A percentile compares a stretch with the other conserved stretches of the same genome.
These are phyloP conservation scores for Oryctes rhinoceros DNA, from an alignment of 1,140 invertebrate genomes.

Conservation along the genomic window DNA sequence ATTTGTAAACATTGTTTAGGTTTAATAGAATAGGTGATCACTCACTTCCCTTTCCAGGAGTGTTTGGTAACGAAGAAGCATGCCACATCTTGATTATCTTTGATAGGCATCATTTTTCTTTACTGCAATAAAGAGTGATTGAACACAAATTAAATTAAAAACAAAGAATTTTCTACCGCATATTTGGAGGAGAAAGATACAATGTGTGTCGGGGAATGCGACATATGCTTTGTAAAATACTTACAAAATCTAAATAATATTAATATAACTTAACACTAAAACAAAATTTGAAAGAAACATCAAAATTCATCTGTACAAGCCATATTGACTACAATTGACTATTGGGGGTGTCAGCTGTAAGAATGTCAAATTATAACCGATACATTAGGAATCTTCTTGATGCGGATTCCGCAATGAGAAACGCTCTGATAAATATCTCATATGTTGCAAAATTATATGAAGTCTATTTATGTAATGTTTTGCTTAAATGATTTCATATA, in stretches of 20 bases:
- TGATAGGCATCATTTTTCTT: slow-evolving; percentile 79
- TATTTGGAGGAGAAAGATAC: not conserved
- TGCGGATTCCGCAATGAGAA: not conserved
- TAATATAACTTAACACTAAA: slow-evolving; percentile 41
- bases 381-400: slow-evolving; percentile 28
- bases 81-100: slow-evolving; percentile 90
- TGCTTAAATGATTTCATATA: no score
- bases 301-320: slow-evolving; percentile 26
- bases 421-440: no score
- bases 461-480: no score
- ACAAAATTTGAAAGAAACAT: slow-evolving; percentile 37
- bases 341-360: slow-evolving; percentile 43
- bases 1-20: not conserved
- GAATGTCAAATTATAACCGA: slow-evolving; percentile 33
- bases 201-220: not conserved
- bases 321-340: slow-evolving; percentile 33
- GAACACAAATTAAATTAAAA: not conserved
- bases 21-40: slow-evolving; percentile 46
- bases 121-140: slow-evolving; percentile 39
- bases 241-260: slow-evolving; percentile 34
- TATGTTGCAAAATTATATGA: no score
- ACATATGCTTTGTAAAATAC: not conserved
- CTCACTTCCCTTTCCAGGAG: slow-evolving; percentile 96
- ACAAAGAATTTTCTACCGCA: not conserved
- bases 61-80: slow-evolving; percentile 97